Percentiles rank a stretch among this genome's conserved stretches.
Conservation (phyloP, 1,140 invertebrate species). For the Ephestia elutella region DNA sequence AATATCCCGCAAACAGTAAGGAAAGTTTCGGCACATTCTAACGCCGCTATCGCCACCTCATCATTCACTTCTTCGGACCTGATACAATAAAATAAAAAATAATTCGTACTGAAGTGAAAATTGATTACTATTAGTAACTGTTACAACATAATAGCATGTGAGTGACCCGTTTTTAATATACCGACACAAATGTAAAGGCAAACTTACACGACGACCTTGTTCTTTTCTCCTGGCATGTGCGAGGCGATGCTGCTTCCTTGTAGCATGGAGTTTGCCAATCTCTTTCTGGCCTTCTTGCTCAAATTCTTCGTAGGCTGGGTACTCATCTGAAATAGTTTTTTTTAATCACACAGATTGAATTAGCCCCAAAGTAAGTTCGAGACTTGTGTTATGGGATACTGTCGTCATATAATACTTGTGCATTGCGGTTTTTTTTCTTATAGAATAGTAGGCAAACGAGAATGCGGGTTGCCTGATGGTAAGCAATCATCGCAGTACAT, state of each 20-base stretch:
- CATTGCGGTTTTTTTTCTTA: no score
- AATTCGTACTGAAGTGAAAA: no score
- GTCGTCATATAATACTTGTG: no score
- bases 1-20: conserved; percentile 54
- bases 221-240: conserved; percentile 49
- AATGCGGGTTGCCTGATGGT: no score
- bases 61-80: conserved; percentile 42
- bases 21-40: conserved; percentile 49
- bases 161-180: no score
- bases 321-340: conserved; percentile 34
- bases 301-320: conserved; percentile 48
- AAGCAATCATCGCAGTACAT: no score
- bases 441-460: no score
- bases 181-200: background rate
- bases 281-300: conserved; percentile 58
- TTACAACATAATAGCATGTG: no score
- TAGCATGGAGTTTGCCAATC: conserved; percentile 45
- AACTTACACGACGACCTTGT: conserved; percentile 44
- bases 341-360: background rate
- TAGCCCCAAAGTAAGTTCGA: no score
- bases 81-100: conserved; percentile 8
- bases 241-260: conserved; percentile 41
- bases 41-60: conserved; percentile 42
- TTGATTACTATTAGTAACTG: no score
- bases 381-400: no score